Evolutionary conservation across 2,888 invertebrate genomes (phyloP).

Genomic region (Eristalis tenax): DNA sequence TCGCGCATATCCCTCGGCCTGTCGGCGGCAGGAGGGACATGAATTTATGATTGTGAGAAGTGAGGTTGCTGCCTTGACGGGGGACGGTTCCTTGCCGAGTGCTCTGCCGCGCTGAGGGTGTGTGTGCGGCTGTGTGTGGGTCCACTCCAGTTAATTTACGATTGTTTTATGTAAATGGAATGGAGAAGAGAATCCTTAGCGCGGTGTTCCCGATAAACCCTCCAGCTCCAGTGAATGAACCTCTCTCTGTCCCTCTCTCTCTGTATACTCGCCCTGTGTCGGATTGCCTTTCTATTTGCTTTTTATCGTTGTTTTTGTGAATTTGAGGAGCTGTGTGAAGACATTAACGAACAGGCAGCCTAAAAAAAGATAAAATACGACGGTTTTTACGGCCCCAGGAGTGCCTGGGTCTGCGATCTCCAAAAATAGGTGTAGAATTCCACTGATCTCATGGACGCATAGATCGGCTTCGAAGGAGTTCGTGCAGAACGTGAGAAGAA

Average conservation of each 20-base stretch:
- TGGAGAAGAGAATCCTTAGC: neutral
- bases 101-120: neutral
- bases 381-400: neutral
- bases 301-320: neutral
- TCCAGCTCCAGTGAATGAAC: neutral
- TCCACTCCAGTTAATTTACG: constrained; percentile 67
- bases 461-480: no score
- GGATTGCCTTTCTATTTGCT: neutral
- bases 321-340: neutral
- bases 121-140: neutral
- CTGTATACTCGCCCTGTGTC: neutral
- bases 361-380: neutral
- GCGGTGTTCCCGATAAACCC: neutral
- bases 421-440: neutral
- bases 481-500: no score
- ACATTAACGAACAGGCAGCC: neutral
- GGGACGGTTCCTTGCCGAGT: constrained; percentile 14
- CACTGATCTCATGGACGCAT: neutral
- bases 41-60: constrained; percentile 66
- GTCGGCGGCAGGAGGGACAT: constrained; percentile 24
- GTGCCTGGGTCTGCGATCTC: neutral
- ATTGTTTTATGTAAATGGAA: constrained; percentile 65
- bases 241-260: no score
- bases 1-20: constrained; percentile 36
- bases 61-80: neutral